Evolutionary conservation across 2,113 vertebrate species (phyloP), one percentile per base, ranked within the genome.

Genomic region (Odontophorus gujanensis): DNA sequence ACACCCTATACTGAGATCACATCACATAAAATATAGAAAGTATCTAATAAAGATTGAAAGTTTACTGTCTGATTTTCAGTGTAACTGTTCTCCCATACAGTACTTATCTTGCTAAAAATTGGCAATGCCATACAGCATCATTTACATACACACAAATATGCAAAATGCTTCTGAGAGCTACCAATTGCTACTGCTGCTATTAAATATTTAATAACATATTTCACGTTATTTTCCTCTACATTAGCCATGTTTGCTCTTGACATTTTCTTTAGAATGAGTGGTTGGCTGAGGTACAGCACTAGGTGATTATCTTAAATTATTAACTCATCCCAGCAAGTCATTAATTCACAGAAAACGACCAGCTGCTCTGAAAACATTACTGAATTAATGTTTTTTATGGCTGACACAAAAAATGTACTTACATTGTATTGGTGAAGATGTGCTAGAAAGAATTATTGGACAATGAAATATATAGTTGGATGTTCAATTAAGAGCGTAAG

Each of bases 251-350:
- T 78, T 83, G 68, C 11, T 83, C 47, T 81, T 42, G 67, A 63
- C 13, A 51, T 16, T 58, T 58, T 83, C 43, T 22, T 65, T 36
- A 79, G 32, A 85, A 91, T 73, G 48, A 87, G 87, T 45, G 7
- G 21, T 9, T 14, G 7, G 15, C 66, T 63, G 67, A 71, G n/a
- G 43, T n/a, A 71, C 26, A n/a, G 24, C 43, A 57, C 71, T 75
- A 38, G 18, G 36, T 92, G 38, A 90, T 93, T 80, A 90, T 66
- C 65, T 73, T 85, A 79, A 72, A 73, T 87, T 95, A 92, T 58
- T 59, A 87, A 72, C 36, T 68, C 74, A 67, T 75, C 47, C 48
- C 47, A 45, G 40, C 6, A 2, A 82, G 81, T 53, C 43, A 85
- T 63, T 80, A 92, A 87, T 71, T 85, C 65, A 79, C 22, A 77